Evolutionary conservation across 2,888 invertebrate species (phyloP).

Genomic region (Desoria tigrina): DNA sequence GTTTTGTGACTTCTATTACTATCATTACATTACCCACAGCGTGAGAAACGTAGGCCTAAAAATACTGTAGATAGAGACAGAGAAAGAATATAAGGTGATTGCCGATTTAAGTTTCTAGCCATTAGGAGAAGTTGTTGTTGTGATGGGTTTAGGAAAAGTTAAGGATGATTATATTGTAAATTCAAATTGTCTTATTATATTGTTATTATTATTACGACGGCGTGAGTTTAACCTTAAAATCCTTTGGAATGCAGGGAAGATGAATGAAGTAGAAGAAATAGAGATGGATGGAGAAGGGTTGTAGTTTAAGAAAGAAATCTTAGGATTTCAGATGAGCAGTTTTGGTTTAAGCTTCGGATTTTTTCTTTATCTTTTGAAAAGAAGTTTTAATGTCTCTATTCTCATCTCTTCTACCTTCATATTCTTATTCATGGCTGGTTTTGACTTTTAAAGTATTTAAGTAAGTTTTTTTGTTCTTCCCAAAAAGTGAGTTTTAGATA

Average conservation of each 20-base stretch:
- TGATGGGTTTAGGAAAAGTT: too few relatives aligned
- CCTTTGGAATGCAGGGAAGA: slow-evolving; percentile 12
- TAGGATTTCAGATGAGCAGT: too few relatives aligned
- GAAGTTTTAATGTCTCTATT: not conserved
- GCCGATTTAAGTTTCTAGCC: too few relatives aligned
- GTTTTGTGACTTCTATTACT: slow-evolving; percentile 39
- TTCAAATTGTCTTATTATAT: slow-evolving; percentile 21
- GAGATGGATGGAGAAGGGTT: slow-evolving; percentile 13
- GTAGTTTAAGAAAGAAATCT: not conserved
- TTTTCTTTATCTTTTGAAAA: too few relatives aligned
- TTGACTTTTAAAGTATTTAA: slow-evolving; percentile 1
- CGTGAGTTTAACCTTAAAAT: not conserved
- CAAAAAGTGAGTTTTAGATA: not conserved
- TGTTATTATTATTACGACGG: slow-evolving; percentile 17
- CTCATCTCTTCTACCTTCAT: not conserved
- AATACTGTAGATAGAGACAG: too few relatives aligned
- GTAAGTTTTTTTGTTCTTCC: too few relatives aligned
- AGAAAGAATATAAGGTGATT: too few relatives aligned
- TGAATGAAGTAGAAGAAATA: slow-evolving; percentile 4
- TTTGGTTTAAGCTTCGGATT: not conserved
- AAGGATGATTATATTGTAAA: slow-evolving; percentile 12
- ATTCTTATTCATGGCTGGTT: not conserved
- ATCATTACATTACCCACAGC: slow-evolving; percentile 47
- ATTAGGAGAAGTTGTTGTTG: too few relatives aligned
- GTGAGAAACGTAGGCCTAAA: slow-evolving; percentile 44